phyloP scores from a whole-genome alignment of 2,888 invertebrate species.

The Ecliptopera silaceata region DNA sequence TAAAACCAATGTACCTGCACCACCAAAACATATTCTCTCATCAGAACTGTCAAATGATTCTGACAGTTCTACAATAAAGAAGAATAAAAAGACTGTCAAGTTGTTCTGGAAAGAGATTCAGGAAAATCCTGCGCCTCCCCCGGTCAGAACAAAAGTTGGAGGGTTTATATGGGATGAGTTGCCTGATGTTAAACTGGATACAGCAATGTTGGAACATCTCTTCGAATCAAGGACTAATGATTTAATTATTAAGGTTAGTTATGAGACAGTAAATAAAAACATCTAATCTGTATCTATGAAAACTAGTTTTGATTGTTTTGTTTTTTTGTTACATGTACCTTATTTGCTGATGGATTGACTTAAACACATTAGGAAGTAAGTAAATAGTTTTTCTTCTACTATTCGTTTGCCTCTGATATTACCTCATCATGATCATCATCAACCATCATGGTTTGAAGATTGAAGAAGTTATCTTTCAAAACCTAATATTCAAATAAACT shows the following conservation, averaged over 20 bases:
- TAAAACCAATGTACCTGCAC: slow-evolving; percentile 64
- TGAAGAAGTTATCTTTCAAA: too few relatives aligned
- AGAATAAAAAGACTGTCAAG: slow-evolving; percentile 98
- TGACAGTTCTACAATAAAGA: slow-evolving; percentile 84
- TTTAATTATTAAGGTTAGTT: slow-evolving; percentile 90
- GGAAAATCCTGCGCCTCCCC: slow-evolving; percentile 85
- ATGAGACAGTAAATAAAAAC: too few relatives aligned
- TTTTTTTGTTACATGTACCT: slow-evolving; percentile 47
- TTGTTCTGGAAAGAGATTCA: slow-evolving; percentile 98
- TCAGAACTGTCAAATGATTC: slow-evolving; percentile 68
- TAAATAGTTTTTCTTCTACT: slow-evolving; percentile 30
- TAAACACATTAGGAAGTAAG: slow-evolving; percentile 55
- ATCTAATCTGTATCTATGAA: too few relatives aligned
- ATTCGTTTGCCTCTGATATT: too few relatives aligned
- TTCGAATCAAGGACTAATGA: slow-evolving; percentile 99
- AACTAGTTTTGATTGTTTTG: slow-evolving; percentile 21
- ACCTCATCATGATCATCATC: too few relatives aligned
- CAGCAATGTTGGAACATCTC: slow-evolving; percentile 95
- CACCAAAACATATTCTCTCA: slow-evolving; percentile 59
- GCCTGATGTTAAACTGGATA: slow-evolving; percentile 92
- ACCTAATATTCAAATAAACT: neutral
- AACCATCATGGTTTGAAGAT: too few relatives aligned
- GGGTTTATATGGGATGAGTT: slow-evolving; percentile 96
- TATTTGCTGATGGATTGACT: neutral
- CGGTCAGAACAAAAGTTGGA: slow-evolving; percentile 82